Evolutionary conservation across 2,888 invertebrate species (phyloP).

Genomic region (Tenthredo amoena): DNA sequence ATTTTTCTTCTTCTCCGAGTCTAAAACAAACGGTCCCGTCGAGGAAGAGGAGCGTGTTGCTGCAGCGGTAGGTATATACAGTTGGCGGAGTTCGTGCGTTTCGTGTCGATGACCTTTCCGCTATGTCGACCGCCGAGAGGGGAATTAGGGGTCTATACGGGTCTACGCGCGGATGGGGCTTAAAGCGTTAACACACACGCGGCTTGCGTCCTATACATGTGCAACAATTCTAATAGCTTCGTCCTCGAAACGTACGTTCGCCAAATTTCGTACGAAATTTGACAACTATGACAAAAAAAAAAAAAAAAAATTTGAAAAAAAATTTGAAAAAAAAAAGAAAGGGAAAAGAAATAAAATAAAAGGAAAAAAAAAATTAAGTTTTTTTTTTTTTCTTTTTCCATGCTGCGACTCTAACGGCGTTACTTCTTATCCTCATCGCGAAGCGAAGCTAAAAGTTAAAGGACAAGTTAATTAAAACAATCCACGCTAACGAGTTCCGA

Average conservation of each 20-base stretch:
- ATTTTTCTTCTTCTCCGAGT: not conserved
- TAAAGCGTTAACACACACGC: conserved; percentile 13
- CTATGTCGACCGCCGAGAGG: conserved; percentile 52
- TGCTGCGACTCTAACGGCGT: not conserved
- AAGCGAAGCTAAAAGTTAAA: conserved; percentile 5
- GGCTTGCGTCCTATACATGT: not conserved
- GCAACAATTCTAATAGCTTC: not conserved
- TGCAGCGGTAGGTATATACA: conserved; percentile 26
- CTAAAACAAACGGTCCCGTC: not conserved
- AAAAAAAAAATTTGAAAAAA: not conserved
- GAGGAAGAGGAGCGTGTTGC: not conserved
- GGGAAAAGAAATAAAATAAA: not conserved
- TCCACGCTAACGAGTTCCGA: conserved; percentile 10
- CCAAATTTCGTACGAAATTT: no score
- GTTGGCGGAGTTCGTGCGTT: conserved; percentile 51
- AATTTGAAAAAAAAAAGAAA: no score
- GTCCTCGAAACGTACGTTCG: not conserved
- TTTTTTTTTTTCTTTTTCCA: no score
- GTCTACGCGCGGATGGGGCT: conserved; percentile 48
- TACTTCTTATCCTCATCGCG: not conserved
- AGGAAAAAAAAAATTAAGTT: no score
- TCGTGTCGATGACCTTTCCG: conserved; percentile 55
- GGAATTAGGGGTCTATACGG: conserved; percentile 45
- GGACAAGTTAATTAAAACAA: conserved; percentile 22
- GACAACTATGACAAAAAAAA: no score